Evolutionary conservation across 2,797 vertebrate genomes (phyloP), one percentile per base, ranked within the genome.

Genomic region (Diplodus sargus): DNA sequence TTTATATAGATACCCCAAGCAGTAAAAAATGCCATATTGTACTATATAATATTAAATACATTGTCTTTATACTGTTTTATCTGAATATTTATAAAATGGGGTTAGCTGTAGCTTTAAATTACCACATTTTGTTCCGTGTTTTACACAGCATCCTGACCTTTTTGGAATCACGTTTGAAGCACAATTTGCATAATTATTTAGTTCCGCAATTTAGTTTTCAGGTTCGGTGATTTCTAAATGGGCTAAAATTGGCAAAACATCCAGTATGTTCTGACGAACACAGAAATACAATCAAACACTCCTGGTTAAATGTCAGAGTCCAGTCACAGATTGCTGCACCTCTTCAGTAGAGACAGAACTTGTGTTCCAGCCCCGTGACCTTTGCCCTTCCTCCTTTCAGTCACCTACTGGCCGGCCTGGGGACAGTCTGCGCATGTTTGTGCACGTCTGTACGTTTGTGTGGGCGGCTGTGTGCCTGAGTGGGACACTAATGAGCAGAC

Each of bases 401-500:
- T 79, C 70, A 75, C 75, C 84, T 85, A 66, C 63, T 74, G 15
- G 51, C 67, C 80, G 64, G 65, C 59, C 74, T 22, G 73, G 81
- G 70, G 77, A 82, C 64, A 60, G 70, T 79, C 57, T 63, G 71
- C 70, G 59, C 22, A 17, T 51, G 28, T 78, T 54, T 68, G 74
- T 83, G 61, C 28, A 28, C 47, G 71, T 54, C 63, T 72, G 15
- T 34, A 7, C 20, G 47, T 65, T 45, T 68, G 75, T 45, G 70
- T 79, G 79, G 42, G 80, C 45, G 79, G 48, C 23, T 63, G 72
- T 72, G 70, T 79, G 88, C 74, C 77, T 42, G 81, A 87, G 71
- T 54, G 70, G 84, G 76, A 80, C 85, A 83, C 88, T 94, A 93
- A 94, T 91, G 86, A 94, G 89, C 84, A 71, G 70, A 90, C 77